Conservation (phyloP, 2,888 invertebrate species). For the Leptopilina drosophilae region DNA sequence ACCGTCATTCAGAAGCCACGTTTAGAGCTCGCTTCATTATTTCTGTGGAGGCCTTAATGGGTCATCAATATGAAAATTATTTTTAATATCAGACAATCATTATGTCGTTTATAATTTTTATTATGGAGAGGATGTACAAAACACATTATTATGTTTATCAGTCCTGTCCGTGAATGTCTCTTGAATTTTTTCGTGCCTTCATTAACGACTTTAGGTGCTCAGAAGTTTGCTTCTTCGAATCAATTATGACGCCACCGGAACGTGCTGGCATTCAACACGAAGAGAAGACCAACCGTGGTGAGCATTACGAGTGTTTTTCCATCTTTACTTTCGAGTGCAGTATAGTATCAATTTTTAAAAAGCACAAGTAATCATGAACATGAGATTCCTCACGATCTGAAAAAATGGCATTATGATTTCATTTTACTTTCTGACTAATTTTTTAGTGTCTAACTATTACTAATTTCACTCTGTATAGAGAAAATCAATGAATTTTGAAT, state of each 20-base stretch:
- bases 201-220: conserved; percentile 60
- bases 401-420: neutral
- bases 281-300: conserved; percentile 60
- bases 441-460: no score
- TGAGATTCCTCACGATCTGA: neutral
- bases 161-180: conserved; percentile 36
- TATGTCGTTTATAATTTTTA: conserved; percentile 19
- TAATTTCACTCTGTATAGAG: no score
- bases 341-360: conserved; percentile 32
- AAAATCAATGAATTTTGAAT: no score
- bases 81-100: conserved; percentile 22
- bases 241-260: conserved; percentile 65
- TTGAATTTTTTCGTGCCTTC: conserved; percentile 58
- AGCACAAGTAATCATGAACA: conserved; percentile 14
- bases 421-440: no score
- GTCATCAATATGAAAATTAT: conserved; percentile 7
- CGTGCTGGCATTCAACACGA: conserved; percentile 65
- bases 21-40: conserved; percentile 4
- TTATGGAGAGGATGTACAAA: conserved; percentile 33
- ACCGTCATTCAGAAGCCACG: neutral
- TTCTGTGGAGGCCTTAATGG: neutral
- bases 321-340: conserved; percentile 49
- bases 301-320: conserved; percentile 64
- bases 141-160: conserved; percentile 42
- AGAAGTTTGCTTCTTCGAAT: conserved; percentile 65